A percentile compares a stretch with the other conserved stretches of the same genome.
Conservation (phyloP, 2,888 invertebrate species). For the Spilarctia lutea region DNA sequence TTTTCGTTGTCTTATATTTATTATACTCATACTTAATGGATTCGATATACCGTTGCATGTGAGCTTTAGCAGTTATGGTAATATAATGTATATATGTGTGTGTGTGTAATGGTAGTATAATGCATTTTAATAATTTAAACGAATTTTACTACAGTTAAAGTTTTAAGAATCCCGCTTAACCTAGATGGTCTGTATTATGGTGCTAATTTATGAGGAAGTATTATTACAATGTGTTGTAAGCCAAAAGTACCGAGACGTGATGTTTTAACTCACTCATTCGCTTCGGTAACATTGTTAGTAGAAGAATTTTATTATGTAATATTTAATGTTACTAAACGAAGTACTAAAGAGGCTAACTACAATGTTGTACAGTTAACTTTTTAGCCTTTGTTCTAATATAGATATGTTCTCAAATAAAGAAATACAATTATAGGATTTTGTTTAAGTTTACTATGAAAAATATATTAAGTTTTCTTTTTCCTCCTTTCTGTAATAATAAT, state of each 20-base stretch:
- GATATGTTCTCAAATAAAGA: not conserved
- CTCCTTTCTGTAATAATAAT: not conserved
- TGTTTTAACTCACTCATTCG: not conserved
- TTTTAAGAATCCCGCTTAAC: not conserved
- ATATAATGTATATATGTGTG: too few species aligned
- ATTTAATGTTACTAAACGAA: not conserved
- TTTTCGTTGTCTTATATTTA: not conserved
- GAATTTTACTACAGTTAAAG: not conserved
- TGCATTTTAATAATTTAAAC: not conserved
- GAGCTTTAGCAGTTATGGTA: not conserved
- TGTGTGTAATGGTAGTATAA: too few species aligned
- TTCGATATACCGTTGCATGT: not conserved
- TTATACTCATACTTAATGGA: not conserved
- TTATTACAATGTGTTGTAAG: not conserved
- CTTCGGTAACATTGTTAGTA: not conserved
- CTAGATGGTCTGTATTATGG: not conserved
- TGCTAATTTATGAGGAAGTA: not conserved
- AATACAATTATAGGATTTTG: not conserved
- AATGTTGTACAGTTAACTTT: not conserved
- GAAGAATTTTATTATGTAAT: not conserved
- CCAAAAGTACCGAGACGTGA: not conserved
- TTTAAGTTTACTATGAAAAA: not conserved
- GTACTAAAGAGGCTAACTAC: not conserved
- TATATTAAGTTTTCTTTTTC: not conserved
- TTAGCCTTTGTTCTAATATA: too few species aligned